Conservation (phyloP, 2,113 vertebrate genomes). For the Tenebrosternarchus preto region DNA sequence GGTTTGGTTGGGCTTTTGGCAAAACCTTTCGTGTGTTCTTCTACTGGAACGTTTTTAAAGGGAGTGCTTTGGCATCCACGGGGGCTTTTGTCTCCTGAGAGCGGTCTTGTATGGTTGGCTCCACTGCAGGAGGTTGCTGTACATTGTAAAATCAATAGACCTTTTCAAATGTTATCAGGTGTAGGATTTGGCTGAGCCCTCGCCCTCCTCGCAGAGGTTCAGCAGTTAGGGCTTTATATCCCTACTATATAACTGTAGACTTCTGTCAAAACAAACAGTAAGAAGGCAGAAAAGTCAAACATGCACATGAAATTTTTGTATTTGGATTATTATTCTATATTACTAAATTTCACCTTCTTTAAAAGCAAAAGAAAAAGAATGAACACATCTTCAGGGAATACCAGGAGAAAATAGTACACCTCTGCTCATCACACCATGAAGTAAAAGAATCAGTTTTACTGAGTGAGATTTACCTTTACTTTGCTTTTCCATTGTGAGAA, state of each 20-base stretch:
- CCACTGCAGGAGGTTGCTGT: constrained; percentile 23
- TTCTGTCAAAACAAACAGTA: neutral
- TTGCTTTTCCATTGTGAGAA: too few relatives aligned
- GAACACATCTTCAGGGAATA: neutral
- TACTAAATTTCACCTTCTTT: too few relatives aligned
- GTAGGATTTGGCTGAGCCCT: constrained; percentile 31
- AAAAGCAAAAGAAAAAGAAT: too few relatives aligned
- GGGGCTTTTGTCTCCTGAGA: constrained; percentile 27
- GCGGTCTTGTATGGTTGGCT: neutral
- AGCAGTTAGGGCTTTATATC: neutral
- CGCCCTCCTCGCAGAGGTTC: constrained; percentile 5
- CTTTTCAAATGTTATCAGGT: constrained; percentile 53
- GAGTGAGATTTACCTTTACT: neutral
- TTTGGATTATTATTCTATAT: too few relatives aligned
- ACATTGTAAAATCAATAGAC: constrained; percentile 51
- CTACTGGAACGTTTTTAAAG: constrained; percentile 1
- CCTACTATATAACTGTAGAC: neutral
- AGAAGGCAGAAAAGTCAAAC: neutral
- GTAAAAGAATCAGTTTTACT: neutral
- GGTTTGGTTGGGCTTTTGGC: constrained; percentile 59
- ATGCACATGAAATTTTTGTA: neutral
- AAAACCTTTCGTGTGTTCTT: neutral
- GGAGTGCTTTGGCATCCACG: neutral
- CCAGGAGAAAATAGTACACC: neutral
- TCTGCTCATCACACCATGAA: neutral